These are phyloP conservation scores for Pocillopora damicornis DNA, from an alignment of 64 coral and sea anemone species.

Conservation along the genomic window DNA sequence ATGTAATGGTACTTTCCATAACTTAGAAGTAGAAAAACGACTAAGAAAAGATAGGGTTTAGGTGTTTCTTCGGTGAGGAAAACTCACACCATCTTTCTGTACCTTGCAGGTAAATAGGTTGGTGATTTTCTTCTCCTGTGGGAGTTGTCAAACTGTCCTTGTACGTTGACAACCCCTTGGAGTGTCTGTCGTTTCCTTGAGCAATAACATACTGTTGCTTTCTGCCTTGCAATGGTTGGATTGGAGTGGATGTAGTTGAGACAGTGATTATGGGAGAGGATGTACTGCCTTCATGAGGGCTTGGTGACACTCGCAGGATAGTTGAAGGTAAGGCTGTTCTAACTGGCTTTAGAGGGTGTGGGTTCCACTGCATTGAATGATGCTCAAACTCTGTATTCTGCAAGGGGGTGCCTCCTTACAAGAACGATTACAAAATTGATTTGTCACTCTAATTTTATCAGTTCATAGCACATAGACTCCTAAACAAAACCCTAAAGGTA, in stretches of 20 bases:
- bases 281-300: slow-evolving; percentile 7
- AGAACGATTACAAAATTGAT: too few relatives aligned
- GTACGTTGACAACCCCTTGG: neutral
- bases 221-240: slow-evolving; percentile 33
- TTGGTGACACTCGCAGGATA: slow-evolving; percentile 45
- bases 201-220: slow-evolving; percentile 56
- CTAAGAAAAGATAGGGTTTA: neutral
- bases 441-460: too few relatives aligned
- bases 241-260: slow-evolving; percentile 43
- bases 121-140: slow-evolving; percentile 1
- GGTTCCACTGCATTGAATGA: neutral
- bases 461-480: too few relatives aligned
- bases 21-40: neutral
- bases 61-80: too few relatives aligned
- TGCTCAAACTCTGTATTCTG: neutral
- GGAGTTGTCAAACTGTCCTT: neutral
- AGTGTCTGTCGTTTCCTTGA: slow-evolving; percentile 49
- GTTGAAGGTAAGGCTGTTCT: slow-evolving; percentile 28
- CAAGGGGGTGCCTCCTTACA: neutral
- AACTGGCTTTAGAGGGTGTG: neutral
- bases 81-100: neutral
- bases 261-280: slow-evolving; percentile 41
- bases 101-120: slow-evolving; percentile 68
- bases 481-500: too few relatives aligned
- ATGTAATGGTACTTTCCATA: neutral